Conservation (phyloP, 2,113 vertebrate species). For the Megaceryle maxima region DNA sequence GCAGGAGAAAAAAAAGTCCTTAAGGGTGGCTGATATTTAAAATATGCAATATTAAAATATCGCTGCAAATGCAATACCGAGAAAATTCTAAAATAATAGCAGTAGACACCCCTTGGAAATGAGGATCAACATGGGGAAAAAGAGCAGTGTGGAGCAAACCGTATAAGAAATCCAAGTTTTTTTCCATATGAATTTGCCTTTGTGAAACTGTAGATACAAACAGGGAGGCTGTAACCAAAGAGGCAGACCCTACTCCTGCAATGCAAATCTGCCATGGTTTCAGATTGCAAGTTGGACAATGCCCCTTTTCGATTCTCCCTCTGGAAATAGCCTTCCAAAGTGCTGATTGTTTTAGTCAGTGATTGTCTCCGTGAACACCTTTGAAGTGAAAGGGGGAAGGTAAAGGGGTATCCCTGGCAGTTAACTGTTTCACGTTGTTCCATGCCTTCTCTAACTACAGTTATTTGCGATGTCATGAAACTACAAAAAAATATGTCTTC, state of each 20-base stretch:
- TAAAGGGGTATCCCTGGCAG: not conserved
- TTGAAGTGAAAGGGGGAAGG: not conserved
- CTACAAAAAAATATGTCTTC: not conserved
- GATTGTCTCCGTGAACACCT: not conserved
- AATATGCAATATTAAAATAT: not conserved
- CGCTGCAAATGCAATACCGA: not conserved
- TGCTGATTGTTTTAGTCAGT: rapidly evolving
- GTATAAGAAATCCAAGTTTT: not conserved
- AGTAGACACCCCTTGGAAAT: not conserved
- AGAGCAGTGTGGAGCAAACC: not conserved
- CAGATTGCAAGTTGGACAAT: not conserved
- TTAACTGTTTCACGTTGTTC: not conserved
- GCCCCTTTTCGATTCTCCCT: not conserved
- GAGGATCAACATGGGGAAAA: not conserved
- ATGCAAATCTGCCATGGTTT: not conserved
- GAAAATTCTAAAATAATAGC: conserved; percentile 32
- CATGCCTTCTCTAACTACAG: not conserved
- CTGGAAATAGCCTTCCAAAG: not conserved
- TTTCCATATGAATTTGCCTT: not conserved
- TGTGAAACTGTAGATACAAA: not conserved
- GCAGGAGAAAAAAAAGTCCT: not conserved
- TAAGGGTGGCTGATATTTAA: not conserved
- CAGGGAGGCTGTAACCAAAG: not conserved
- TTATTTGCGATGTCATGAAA: not conserved
- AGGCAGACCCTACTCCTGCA: not conserved